These are phyloP conservation scores for Petroica traversi DNA, from an alignment of 2,113 vertebrate species.

Conservation along the genomic window DNA sequence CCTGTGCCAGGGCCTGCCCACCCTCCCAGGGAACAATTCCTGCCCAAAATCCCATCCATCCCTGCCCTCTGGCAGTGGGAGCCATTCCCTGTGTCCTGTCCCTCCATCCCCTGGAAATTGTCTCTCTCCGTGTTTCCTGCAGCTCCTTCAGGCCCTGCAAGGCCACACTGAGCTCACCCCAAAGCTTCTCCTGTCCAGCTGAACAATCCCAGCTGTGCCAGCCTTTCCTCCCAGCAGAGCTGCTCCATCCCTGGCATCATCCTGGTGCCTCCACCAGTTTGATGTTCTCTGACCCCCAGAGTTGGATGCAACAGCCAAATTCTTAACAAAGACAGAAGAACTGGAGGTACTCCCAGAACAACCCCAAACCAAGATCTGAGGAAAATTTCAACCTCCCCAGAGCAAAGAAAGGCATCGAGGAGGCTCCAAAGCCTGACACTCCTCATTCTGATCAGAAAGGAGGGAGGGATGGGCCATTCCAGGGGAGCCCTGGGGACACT, in stretches of 20 bases:
- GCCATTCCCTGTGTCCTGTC: not conserved
- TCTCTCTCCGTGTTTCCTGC: not conserved
- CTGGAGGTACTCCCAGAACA: not conserved
- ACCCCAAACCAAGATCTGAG: rapidly evolving
- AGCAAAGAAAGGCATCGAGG: not conserved
- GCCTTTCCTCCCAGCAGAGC: not conserved
- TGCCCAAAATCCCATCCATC: rapidly evolving
- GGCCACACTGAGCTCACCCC: not conserved
- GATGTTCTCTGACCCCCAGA: not conserved
- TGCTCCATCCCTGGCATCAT: not conserved
- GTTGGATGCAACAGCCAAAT: not conserved
- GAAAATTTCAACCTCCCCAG: not conserved
- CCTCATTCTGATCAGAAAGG: not conserved
- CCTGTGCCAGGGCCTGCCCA: not conserved
- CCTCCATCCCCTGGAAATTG: rapidly evolving
- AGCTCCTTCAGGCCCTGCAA: not conserved
- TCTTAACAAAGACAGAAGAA: not conserved
- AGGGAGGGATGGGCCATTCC: not conserved
- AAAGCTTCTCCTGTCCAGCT: too few species aligned
- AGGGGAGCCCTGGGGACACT: not conserved
- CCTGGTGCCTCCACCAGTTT: not conserved
- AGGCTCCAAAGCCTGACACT: not conserved
- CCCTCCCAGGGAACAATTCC: not conserved
- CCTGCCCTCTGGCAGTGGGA: not conserved
- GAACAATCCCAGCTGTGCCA: not conserved